Percentiles rank a stretch among this genome's conserved stretches.
Evolutionary conservation across 2,113 vertebrate species (phyloP).

Genomic region (Channa argus): DNA sequence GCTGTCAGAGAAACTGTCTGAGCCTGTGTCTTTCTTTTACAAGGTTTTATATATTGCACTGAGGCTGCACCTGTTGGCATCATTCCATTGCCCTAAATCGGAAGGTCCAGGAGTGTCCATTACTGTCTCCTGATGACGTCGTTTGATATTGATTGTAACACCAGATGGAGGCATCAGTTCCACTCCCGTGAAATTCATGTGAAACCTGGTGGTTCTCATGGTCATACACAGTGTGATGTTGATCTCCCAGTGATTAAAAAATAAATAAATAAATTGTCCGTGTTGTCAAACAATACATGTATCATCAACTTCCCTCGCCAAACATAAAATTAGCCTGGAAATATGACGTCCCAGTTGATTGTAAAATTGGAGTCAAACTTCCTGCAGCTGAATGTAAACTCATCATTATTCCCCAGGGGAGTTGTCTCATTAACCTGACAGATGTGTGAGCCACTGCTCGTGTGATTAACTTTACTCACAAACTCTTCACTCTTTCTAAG

Average conservation of each 20-base stretch:
- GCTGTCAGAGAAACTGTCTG: conserved; percentile 10
- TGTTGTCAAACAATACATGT: conserved; percentile 73
- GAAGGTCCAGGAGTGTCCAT: conserved; percentile 46
- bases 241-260: conserved; percentile 2
- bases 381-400: conserved; percentile 91
- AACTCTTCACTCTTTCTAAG: conserved; percentile 78
- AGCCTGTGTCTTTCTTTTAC: conserved; percentile 24
- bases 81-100: conserved; percentile 43
- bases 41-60: background rate
- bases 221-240: conserved; percentile 1
- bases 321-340: conserved; percentile 84
- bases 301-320: conserved; percentile 68
- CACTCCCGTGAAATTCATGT: conserved; percentile 43
- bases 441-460: conserved; percentile 83
- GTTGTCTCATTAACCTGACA: conserved; percentile 93
- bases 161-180: conserved; percentile 50
- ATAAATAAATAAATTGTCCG: background rate
- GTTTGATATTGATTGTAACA: conserved; percentile 51
- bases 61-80: conserved; percentile 41
- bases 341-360: conserved; percentile 85
- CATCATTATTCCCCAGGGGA: conserved; percentile 88
- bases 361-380: conserved; percentile 88
- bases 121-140: conserved; percentile 42
- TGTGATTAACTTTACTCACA: conserved; percentile 83
- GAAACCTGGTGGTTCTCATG: conserved; percentile 34